Percentiles rank a stretch among this genome's conserved stretches.
phyloP scores from a whole-genome alignment of 2,888 invertebrate genomes.

The Deilephila porcellus region DNA sequence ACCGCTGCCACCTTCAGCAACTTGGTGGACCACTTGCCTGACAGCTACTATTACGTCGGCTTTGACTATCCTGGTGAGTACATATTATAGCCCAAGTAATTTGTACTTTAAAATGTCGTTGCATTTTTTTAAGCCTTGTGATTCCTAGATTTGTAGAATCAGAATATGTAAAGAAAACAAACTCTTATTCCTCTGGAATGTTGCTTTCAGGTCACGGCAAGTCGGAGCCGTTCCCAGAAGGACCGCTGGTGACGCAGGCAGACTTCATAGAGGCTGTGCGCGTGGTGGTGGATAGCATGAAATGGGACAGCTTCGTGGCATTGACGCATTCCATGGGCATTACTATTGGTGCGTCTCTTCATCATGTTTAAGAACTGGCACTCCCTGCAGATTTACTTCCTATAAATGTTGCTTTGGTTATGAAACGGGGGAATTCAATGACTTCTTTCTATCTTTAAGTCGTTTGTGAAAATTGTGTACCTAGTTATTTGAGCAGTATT shows the following conservation, averaged over 20 bases:
- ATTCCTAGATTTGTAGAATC: no score
- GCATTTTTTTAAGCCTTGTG: no score
- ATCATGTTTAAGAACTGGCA: no score
- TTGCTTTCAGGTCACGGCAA: background rate
- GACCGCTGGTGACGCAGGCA: background rate
- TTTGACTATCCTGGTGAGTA: slow-evolving; percentile 78
- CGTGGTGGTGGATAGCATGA: background rate
- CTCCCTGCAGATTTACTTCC: no score
- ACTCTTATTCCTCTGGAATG: background rate
- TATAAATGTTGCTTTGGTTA: no score
- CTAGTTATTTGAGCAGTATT: no score
- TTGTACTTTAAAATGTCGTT: no score
- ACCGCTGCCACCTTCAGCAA: slow-evolving; percentile 84
- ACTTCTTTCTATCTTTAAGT: no score
- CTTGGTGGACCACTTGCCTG: slow-evolving; percentile 76
- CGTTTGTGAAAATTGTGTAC: no score
- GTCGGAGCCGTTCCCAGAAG: background rate
- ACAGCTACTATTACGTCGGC: slow-evolving; percentile 54
- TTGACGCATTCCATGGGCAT: background rate
- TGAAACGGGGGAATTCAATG: no score
- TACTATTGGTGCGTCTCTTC: background rate
- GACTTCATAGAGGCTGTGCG: background rate
- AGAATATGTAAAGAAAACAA: no score
- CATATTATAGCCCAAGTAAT: background rate
- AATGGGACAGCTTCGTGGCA: background rate